Conservation (phyloP, 2,888 invertebrate species). For the Blastobasis adustella region DNA sequence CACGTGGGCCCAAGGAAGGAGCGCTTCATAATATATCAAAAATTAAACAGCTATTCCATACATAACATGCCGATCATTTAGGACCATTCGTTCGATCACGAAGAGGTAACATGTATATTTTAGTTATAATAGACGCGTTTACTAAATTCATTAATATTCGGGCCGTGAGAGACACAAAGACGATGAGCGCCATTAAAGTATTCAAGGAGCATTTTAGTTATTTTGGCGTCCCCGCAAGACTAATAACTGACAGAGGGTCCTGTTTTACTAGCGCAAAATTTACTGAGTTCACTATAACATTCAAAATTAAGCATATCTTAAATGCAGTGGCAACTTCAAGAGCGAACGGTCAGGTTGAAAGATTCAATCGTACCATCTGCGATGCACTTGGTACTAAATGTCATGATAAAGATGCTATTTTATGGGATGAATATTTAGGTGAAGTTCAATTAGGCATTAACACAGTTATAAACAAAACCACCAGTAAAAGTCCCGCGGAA, state of each 20-base stretch:
- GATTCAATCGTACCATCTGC: not conserved
- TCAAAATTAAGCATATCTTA: not conserved
- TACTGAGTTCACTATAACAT: not conserved
- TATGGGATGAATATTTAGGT: not conserved
- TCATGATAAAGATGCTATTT: not conserved
- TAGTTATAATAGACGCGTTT: slow-evolving; percentile 34
- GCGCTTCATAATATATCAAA: slow-evolving; percentile 27
- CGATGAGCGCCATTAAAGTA: not conserved
- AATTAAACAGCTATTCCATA: slow-evolving; percentile 29
- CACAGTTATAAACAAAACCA: not conserved
- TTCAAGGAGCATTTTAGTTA: not conserved
- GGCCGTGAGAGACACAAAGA: not conserved
- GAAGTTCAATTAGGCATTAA: not conserved
- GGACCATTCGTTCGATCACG: slow-evolving; percentile 32
- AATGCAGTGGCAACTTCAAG: not conserved
- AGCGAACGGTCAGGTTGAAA: not conserved
- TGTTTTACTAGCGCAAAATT: not conserved
- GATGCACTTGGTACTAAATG: not conserved
- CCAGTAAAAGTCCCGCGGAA: not conserved
- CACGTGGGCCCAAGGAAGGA: slow-evolving; percentile 1
- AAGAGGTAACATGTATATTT: slow-evolving; percentile 25
- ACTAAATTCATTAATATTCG: slow-evolving; percentile 24
- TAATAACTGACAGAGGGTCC: not conserved
- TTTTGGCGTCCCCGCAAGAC: not conserved
- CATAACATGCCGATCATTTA: slow-evolving; percentile 38